phyloP scores from a whole-genome alignment of 2,888 invertebrate species.

The Ophion ventricosus region DNA sequence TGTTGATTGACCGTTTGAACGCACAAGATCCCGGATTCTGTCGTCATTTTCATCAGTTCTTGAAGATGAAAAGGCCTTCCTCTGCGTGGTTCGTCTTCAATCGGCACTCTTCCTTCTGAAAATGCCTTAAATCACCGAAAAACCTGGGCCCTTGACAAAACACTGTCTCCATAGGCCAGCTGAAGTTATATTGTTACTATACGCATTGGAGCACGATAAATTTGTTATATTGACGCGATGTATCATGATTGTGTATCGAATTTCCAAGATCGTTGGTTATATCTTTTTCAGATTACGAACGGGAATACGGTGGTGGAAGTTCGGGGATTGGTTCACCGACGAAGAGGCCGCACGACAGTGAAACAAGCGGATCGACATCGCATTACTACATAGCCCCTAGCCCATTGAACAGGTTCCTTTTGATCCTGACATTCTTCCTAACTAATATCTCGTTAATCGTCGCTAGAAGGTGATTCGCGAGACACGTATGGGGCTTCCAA shows the following conservation, averaged over 20 bases:
- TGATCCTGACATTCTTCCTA: conserved; percentile 74
- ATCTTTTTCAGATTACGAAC: conserved; percentile 78
- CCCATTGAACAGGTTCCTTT: conserved; percentile 65
- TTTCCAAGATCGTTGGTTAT: conserved; percentile 61
- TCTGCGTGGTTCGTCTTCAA: too few species aligned
- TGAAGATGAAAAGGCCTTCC: too few species aligned
- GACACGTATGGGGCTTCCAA: conserved; percentile 79
- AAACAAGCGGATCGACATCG: conserved; percentile 54
- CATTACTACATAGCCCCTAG: neutral
- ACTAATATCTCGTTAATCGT: conserved; percentile 74
- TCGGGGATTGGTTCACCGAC: conserved; percentile 69
- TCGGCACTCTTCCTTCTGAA: too few species aligned
- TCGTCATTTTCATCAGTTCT: too few species aligned
- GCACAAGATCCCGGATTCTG: too few species aligned
- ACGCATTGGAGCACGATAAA: too few species aligned
- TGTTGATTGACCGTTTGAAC: too few species aligned
- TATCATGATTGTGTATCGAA: neutral
- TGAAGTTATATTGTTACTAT: too few species aligned
- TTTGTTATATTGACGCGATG: neutral
- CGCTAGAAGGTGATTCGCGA: conserved; percentile 78
- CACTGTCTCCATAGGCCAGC: too few species aligned
- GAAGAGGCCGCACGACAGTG: conserved; percentile 73
- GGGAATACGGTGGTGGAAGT: conserved; percentile 71
- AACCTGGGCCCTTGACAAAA: too few species aligned
- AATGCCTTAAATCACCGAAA: too few species aligned